phyloP scores from a whole-genome alignment of 1,140 invertebrate species.

The Elysia chlorotica region DNA sequence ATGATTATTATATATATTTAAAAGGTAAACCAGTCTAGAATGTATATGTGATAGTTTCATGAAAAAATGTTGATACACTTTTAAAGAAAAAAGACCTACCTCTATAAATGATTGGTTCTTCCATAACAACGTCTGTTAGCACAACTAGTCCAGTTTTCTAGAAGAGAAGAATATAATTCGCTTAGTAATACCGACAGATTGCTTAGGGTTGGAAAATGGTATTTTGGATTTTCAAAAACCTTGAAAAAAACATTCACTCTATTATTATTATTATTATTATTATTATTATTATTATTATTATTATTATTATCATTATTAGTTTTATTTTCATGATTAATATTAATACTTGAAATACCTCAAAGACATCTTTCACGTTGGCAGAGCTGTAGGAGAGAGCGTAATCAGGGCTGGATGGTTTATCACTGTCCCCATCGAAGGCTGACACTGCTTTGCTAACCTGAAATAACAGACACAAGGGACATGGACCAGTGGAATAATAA shows the following conservation, averaged over 20 bases:
- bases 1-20: too few species aligned
- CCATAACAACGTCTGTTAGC: neutral
- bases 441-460: neutral
- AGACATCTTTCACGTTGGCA: neutral
- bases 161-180: too few species aligned
- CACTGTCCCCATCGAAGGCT: neutral
- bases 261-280: neutral
- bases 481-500: neutral
- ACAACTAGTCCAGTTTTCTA: too few species aligned
- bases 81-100: neutral
- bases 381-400: constrained; percentile 13
- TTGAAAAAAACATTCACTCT: neutral
- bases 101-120: neutral
- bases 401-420: neutral
- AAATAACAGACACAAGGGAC: too few species aligned
- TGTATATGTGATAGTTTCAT: too few species aligned
- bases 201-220: neutral
- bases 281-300: neutral
- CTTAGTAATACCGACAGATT: neutral
- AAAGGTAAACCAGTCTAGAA: too few species aligned
- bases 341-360: constrained; percentile 7
- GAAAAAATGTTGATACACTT: neutral
- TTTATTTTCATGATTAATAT: neutral
- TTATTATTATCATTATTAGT: too few species aligned
- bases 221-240: neutral